Percentiles rank a stretch among this genome's conserved stretches.
Conservation (phyloP, 2,888 invertebrate species). For the Archips crataeganus region DNA sequence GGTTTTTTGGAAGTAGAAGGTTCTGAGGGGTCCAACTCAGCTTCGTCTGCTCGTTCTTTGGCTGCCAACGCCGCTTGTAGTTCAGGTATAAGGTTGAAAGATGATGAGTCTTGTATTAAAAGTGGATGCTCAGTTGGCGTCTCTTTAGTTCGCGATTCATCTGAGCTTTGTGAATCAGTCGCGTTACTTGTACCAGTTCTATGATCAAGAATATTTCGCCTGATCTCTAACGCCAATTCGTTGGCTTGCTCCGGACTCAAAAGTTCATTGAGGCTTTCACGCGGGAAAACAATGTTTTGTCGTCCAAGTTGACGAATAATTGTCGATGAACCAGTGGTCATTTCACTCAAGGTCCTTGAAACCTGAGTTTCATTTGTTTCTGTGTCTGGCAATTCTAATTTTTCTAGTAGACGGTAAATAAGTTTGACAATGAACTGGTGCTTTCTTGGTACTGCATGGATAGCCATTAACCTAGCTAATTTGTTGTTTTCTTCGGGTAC, state of each 20-base stretch:
- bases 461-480: slow-evolving; percentile 49
- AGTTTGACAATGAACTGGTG: slow-evolving; percentile 61
- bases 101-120: neutral
- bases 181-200: neutral
- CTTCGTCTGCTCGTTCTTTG: neutral
- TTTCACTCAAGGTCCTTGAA: neutral
- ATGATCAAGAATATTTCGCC: neutral
- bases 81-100: slow-evolving; percentile 2
- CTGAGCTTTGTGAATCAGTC: neutral
- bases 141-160: neutral
- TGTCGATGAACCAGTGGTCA: neutral
- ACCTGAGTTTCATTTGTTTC: neutral
- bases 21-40: neutral
- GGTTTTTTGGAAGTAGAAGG: neutral
- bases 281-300: neutral
- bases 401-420: slow-evolving; percentile 59
- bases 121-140: neutral
- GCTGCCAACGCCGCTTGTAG: neutral
- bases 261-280: neutral
- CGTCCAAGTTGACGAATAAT: slow-evolving; percentile 1
- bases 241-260: slow-evolving; percentile 1
- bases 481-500: slow-evolving; percentile 58
- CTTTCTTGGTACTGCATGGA: slow-evolving; percentile 49
- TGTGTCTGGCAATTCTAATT: slow-evolving; percentile 44
- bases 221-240: slow-evolving; percentile 3